Evolutionary conservation across 2,797 vertebrate genomes (phyloP).

Genomic region (Oceanodroma leucorhoa): DNA sequence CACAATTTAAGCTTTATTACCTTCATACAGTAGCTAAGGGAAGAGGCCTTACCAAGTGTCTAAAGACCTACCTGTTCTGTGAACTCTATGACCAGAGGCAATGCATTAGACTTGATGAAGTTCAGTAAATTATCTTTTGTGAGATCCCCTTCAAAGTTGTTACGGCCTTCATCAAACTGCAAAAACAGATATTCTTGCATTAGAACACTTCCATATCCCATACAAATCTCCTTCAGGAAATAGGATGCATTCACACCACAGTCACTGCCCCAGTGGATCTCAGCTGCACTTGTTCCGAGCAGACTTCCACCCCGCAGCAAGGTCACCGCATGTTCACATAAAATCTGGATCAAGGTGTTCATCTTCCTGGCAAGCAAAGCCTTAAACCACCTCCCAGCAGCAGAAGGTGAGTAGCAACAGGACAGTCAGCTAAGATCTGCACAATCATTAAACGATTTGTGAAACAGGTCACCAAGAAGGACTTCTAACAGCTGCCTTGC

Average conservation of each 20-base stretch:
- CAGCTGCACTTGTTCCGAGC: not conserved
- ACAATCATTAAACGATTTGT: fast-evolving
- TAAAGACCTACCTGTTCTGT: conserved; percentile 89
- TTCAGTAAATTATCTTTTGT: conserved; percentile 86
- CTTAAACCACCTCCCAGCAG: not conserved
- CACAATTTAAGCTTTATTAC: not conserved
- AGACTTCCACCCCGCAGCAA: not conserved
- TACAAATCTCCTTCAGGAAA: not conserved
- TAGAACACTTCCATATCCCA: not conserved
- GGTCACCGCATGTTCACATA: not conserved
- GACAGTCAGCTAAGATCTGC: not conserved
- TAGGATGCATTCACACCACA: not conserved
- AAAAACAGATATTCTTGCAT: not conserved
- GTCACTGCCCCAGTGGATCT: not conserved
- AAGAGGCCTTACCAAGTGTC: not conserved
- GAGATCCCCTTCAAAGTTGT: conserved; percentile 90
- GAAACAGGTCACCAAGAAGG: not conserved
- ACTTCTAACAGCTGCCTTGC: not conserved
- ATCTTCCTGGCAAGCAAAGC: not conserved
- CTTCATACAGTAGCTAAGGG: fast-evolving
- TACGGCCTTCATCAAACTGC: conserved; percentile 97
- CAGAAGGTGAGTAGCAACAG: not conserved
- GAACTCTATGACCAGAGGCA: conserved; percentile 98
- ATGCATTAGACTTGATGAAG: conserved; percentile 93
- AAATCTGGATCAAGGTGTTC: not conserved